Percentiles rank a stretch among this genome's conserved stretches.
phyloP scores from a whole-genome alignment of 2,888 invertebrate species.

The Epinotia demarniana region DNA sequence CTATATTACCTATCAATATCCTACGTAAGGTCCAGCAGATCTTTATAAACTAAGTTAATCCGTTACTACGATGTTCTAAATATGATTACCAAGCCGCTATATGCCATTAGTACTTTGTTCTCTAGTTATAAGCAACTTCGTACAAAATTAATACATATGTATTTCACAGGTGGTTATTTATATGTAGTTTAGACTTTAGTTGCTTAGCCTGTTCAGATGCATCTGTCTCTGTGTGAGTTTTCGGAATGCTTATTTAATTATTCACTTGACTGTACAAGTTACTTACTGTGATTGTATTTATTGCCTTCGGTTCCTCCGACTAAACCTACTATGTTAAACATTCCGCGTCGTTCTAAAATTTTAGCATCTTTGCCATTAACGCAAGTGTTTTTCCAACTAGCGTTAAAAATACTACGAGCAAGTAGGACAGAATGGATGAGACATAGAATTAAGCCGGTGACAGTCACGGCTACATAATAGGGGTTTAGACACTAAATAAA shows the following conservation, averaged over 20 bases:
- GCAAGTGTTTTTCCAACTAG: not conserved
- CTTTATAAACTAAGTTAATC: not conserved
- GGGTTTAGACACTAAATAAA: no score
- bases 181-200: no score
- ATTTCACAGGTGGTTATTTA: no score
- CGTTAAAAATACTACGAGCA: not conserved
- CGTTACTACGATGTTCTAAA: not conserved
- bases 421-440: no score
- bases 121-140: conserved; percentile 3
- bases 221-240: not conserved
- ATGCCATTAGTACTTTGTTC: not conserved
- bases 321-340: not conserved
- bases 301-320: not conserved
- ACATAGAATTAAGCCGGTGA: no score
- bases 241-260: no score
- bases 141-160: conserved; percentile 9
- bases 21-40: not conserved
- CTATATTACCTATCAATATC: no score
- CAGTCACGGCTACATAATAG: no score
- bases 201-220: not conserved
- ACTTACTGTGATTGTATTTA: not conserved
- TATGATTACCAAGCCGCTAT: not conserved
- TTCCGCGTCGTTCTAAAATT: not conserved
- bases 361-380: no score
- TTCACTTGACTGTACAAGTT: not conserved